These are phyloP conservation scores for Drosophila busckii DNA, from an alignment of 1,140 invertebrate species.

Conservation along the genomic window DNA sequence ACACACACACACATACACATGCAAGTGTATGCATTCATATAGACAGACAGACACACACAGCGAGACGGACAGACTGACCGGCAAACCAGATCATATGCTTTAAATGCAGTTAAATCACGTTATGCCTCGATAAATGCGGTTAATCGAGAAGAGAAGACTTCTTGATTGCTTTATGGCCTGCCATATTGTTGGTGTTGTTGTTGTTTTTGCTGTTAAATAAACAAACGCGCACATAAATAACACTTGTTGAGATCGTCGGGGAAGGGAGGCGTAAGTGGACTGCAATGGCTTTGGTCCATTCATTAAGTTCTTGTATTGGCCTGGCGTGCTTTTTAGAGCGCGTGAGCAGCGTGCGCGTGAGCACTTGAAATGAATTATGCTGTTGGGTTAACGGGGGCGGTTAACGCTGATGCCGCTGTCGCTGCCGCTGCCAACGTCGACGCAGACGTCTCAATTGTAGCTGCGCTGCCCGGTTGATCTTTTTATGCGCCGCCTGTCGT, in stretches of 20 bases:
- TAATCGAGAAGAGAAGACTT: slow-evolving; percentile 48
- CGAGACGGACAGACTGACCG: neutral
- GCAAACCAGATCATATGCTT: slow-evolving; percentile 61
- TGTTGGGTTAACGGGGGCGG: neutral
- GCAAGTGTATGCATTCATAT: neutral
- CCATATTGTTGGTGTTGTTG: no score
- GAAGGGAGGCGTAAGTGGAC: no score
- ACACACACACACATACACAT: neutral
- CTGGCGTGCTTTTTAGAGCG: slow-evolving; percentile 53
- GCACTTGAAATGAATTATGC: slow-evolving; percentile 40
- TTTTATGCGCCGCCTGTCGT: slow-evolving; percentile 29
- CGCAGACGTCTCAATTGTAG: slow-evolving; percentile 2
- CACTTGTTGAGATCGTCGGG: slow-evolving; percentile 44
- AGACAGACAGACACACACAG: neutral
- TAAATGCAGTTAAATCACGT: slow-evolving; percentile 70
- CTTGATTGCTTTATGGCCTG: slow-evolving; percentile 18
- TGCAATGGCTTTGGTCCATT: no score
- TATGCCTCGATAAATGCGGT: slow-evolving; percentile 72
- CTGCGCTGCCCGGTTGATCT: slow-evolving; percentile 10
- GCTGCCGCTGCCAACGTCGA: slow-evolving; percentile 5
- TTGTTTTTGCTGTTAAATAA: slow-evolving; percentile 15
- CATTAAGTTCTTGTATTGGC: slow-evolving; percentile 50
- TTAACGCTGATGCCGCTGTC: slow-evolving; percentile 11
- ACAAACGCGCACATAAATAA: slow-evolving; percentile 39
- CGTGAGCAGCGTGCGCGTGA: slow-evolving; percentile 29